These are phyloP conservation scores for Phthorimaea operculella DNA, from an alignment of 1,140 invertebrate genomes.

Conservation along the genomic window DNA sequence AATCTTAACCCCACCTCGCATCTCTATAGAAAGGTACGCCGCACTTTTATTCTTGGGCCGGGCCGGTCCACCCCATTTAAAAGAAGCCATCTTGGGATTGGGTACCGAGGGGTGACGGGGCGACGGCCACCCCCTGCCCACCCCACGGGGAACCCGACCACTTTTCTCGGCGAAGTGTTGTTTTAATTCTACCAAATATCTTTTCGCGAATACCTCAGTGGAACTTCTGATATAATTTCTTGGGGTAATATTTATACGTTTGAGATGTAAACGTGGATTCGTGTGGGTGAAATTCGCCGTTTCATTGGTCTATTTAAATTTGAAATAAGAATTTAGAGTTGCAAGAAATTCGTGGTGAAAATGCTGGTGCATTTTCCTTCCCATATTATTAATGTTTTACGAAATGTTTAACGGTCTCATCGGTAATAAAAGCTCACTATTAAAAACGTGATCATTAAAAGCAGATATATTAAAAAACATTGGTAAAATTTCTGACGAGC, in stretches of 20 bases:
- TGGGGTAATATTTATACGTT: conserved; percentile 49
- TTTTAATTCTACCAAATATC: conserved; percentile 67
- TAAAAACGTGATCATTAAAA: no score
- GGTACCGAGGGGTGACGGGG: conserved; percentile 19
- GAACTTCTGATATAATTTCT: conserved; percentile 63
- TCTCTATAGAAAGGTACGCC: conserved; percentile 44
- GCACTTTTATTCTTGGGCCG: conserved; percentile 62
- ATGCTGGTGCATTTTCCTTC: no score
- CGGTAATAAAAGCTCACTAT: no score
- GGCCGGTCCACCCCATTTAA: conserved; percentile 59
- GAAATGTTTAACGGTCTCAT: no score
- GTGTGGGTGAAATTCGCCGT: no score
- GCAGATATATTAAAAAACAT: no score
- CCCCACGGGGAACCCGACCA: conserved; percentile 31
- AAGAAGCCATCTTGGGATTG: conserved; percentile 63
- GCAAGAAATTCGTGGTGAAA: no score
- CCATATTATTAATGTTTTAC: no score
- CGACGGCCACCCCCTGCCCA: neutral
- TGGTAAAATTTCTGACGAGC: no score
- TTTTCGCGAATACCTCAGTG: conserved; percentile 64
- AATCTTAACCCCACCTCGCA: conserved; percentile 37
- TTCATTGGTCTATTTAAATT: no score
- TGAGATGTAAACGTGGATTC: conserved; percentile 35
- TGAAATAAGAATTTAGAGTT: no score
- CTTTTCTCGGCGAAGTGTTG: conserved; percentile 62